phyloP scores from a whole-genome alignment of 2,888 invertebrate species.

The Tipula unca region DNA sequence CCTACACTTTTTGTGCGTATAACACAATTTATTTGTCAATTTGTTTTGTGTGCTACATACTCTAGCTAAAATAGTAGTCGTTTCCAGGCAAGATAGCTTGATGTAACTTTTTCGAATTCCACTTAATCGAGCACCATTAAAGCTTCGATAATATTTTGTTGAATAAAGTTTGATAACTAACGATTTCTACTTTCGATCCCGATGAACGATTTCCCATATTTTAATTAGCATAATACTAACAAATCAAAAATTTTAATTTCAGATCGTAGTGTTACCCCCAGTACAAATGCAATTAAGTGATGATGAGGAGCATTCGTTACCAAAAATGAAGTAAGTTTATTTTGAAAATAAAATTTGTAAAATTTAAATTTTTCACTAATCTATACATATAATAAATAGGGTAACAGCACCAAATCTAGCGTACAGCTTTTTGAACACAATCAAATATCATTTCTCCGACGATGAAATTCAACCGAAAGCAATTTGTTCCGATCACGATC shows the following conservation, averaged over 20 bases:
- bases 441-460: constrained; percentile 40
- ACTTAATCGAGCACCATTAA: too few relatives aligned
- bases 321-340: constrained; percentile 39
- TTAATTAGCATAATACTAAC: too few relatives aligned
- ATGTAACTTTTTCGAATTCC: too few relatives aligned
- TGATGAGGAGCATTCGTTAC: constrained; percentile 47
- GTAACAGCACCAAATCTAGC: constrained; percentile 40
- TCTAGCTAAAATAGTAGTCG: too few relatives aligned
- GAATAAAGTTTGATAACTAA: too few relatives aligned
- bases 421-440: constrained; percentile 41
- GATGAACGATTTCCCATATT: too few relatives aligned
- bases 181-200: too few relatives aligned
- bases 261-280: constrained; percentile 82
- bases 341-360: not conserved
- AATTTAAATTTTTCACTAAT: not conserved
- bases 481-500: constrained; percentile 74
- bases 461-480: constrained; percentile 40
- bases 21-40: too few relatives aligned
- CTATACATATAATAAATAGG: constrained; percentile 28
- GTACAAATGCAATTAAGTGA: constrained; percentile 79
- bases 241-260: not conserved
- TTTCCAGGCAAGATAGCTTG: too few relatives aligned
- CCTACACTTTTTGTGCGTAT: too few relatives aligned
- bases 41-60: too few relatives aligned
- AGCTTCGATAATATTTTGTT: too few relatives aligned